Conservation (phyloP, 2,888 invertebrate species). For the Tethea ocularis region DNA sequence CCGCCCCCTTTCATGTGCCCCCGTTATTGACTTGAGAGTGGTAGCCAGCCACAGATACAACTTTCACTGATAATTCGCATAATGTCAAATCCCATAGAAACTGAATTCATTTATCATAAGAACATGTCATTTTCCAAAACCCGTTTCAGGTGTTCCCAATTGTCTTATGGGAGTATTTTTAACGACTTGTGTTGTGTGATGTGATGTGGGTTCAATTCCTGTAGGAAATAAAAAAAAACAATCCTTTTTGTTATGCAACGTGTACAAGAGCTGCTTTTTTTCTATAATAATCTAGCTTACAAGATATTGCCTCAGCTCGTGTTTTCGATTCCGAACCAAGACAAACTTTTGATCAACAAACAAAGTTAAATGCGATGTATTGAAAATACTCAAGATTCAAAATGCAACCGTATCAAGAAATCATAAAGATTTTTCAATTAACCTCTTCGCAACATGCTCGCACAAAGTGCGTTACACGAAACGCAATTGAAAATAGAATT, state of each 20-base stretch:
- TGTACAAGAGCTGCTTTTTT: no score
- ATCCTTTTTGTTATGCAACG: background rate
- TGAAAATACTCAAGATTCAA: background rate
- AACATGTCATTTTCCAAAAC: no score
- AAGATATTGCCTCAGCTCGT: no score
- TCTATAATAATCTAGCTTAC: no score
- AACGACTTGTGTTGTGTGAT: background rate
- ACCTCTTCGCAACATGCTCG: background rate
- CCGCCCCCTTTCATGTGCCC: no score
- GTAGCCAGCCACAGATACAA: no score
- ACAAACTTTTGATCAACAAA: no score
- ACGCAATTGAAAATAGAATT: constrained; percentile 57
- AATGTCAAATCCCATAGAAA: no score
- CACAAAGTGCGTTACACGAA: constrained; percentile 24
- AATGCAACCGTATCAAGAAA: background rate
- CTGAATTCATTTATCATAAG: no score
- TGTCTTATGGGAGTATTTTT: background rate
- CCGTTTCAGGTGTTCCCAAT: background rate
- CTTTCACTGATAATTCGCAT: no score
- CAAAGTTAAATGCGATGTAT: background rate
- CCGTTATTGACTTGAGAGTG: no score
- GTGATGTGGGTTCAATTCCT: constrained; percentile 1
- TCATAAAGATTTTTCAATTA: background rate
- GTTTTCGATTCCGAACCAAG: no score
- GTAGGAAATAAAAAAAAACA: background rate